phyloP scores from a whole-genome alignment of 2,797 vertebrate species.

The Acridotheres tristis region DNA sequence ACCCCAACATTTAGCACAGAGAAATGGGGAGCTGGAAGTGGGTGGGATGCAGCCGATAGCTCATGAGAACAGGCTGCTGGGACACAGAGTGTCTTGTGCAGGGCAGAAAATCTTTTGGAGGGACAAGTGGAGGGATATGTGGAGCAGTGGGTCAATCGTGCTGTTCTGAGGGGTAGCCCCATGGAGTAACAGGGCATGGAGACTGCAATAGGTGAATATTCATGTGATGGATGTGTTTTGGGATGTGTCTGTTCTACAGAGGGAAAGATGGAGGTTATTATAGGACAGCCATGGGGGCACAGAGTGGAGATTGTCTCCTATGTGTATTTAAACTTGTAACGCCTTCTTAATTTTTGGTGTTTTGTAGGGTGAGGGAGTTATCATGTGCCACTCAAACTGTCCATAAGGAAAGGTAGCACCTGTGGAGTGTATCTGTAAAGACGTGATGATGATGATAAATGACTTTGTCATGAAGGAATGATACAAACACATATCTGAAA shows the following conservation, averaged over 20 bases:
- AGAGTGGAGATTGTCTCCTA: not conserved
- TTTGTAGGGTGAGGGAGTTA: not conserved
- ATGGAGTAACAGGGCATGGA: rapidly evolving
- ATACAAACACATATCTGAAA: not conserved
- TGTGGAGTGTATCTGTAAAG: rapidly evolving
- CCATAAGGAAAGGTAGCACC: not conserved
- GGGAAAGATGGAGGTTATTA: not conserved
- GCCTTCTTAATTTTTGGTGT: not conserved
- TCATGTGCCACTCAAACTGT: not conserved
- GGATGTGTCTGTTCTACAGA: not conserved
- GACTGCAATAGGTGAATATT: not conserved
- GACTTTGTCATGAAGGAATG: not conserved
- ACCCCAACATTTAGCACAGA: not conserved
- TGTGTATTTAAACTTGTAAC: not conserved
- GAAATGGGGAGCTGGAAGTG: not conserved
- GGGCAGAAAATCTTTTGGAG: not conserved
- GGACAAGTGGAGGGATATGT: not conserved
- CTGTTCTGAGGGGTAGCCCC: not conserved
- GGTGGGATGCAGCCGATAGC: not conserved
- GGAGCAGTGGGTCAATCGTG: not conserved
- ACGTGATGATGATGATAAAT: not conserved
- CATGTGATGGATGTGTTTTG: not conserved
- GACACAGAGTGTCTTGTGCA: not conserved
- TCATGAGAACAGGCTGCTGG: not conserved
- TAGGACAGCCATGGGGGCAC: not conserved